phyloP scores from a whole-genome alignment of 2,113 vertebrate species.

The Pica pica region DNA sequence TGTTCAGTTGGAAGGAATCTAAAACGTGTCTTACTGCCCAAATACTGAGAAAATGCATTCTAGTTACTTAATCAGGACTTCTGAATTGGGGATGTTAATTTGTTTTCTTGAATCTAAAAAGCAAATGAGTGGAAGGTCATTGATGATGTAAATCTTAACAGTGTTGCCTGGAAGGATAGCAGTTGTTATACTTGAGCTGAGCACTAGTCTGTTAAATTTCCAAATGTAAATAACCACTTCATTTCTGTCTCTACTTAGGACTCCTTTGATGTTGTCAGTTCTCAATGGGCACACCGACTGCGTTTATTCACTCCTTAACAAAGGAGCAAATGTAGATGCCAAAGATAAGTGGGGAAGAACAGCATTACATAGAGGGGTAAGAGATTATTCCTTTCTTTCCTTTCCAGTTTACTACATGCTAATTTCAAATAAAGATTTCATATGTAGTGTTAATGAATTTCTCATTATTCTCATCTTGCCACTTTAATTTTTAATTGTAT shows the following conservation, averaged over 20 bases:
- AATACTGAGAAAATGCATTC: not conserved
- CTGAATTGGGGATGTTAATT: not conserved
- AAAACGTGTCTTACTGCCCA: not conserved
- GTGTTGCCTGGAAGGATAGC: not conserved
- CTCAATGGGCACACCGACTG: constrained; percentile 96
- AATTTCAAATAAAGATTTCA: not conserved
- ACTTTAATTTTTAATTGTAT: not conserved
- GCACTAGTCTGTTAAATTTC: not conserved
- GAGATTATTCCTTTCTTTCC: not conserved
- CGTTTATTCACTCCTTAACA: constrained; percentile 93
- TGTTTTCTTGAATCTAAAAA: not conserved
- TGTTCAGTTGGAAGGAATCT: not conserved
- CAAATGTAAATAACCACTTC: not conserved
- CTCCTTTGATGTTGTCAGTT: constrained; percentile 94
- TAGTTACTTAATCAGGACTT: not conserved
- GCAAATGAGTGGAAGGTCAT: not conserved
- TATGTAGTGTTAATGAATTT: not conserved
- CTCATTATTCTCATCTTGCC: not conserved
- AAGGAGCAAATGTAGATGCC: constrained; percentile 94
- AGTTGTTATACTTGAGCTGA: not conserved
- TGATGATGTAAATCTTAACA: not conserved
- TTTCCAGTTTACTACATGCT: not conserved
- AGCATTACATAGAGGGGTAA: constrained; percentile 93
- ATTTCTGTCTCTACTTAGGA: constrained; percentile 72
- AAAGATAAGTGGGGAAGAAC: constrained; percentile 97